phyloP scores from a whole-genome alignment of 2,113 vertebrate genomes.

The mouse (Mus musculus) region DNA sequence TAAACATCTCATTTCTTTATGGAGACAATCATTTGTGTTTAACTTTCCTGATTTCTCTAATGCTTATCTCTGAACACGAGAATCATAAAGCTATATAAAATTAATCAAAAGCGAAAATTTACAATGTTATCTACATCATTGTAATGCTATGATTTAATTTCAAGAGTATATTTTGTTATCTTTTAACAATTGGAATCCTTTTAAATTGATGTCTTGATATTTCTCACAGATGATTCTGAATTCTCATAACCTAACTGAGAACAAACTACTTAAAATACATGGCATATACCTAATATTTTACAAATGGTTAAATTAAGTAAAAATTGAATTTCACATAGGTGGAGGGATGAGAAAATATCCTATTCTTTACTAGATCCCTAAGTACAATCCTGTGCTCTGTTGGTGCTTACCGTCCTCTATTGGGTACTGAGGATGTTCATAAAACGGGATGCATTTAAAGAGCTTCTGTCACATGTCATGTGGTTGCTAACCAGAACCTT shows the following conservation, averaged over 20 bases:
- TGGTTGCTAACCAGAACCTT: not conserved
- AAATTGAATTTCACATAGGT: slow-evolving; percentile 2
- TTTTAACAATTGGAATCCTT: slow-evolving; percentile 58
- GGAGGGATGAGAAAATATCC: not conserved
- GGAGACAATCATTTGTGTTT: not conserved
- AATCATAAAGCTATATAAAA: not conserved
- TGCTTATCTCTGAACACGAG: not conserved
- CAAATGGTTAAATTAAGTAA: not conserved
- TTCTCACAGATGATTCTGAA: slow-evolving; percentile 49
- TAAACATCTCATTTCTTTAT: not conserved
- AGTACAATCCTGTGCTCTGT: not conserved
- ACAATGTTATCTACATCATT: not conserved
- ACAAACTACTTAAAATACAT: slow-evolving; percentile 25
- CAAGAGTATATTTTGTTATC: slow-evolving; percentile 14
- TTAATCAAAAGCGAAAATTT: slow-evolving; percentile 23
- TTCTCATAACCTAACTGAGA: not conserved
- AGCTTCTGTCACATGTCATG: not conserved
- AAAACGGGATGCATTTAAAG: slow-evolving; percentile 10
- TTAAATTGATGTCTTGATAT: not conserved
- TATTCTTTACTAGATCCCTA: not conserved
- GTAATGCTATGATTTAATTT: not conserved
- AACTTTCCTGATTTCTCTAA: not conserved
- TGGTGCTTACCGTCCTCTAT: not conserved
- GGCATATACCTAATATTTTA: slow-evolving; percentile 29
- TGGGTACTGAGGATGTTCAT: not conserved